Conservation (phyloP, 64 coral and sea anemone genomes). For the Acropora tenuis region DNA sequence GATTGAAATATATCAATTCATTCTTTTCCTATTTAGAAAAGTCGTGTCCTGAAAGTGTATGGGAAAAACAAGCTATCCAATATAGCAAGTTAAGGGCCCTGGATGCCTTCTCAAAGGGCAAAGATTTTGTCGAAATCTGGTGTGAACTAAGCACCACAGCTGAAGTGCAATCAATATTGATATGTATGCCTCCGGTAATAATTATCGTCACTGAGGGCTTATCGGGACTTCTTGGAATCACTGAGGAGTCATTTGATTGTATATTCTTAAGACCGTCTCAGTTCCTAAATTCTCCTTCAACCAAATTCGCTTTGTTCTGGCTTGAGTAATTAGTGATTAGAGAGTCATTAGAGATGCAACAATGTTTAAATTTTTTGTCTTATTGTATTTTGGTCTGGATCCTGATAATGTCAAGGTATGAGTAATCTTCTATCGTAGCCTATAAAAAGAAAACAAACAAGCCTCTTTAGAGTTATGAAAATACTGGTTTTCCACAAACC, state of each 20-base stretch:
- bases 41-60: background rate
- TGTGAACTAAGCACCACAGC: background rate
- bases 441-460: background rate
- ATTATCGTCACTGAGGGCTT: background rate
- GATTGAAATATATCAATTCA: background rate
- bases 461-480: slow-evolving; percentile 7
- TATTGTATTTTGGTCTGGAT: background rate
- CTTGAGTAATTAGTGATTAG: background rate
- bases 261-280: background rate
- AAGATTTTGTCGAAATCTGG: background rate
- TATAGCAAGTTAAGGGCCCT: background rate
- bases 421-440: slow-evolving; percentile 8
- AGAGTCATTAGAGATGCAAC: slow-evolving; percentile 9
- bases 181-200: background rate
- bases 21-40: background rate
- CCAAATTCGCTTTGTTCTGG: background rate
- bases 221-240: background rate
- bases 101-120: background rate
- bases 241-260: background rate
- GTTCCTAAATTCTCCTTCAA: background rate
- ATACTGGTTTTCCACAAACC: background rate
- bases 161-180: background rate
- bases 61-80: background rate
- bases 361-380: slow-evolving; percentile 7
- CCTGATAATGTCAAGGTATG: slow-evolving; percentile 6